Conservation (phyloP, 2,797 vertebrate genomes). For the Pantherophis alleghaniensis region DNA sequence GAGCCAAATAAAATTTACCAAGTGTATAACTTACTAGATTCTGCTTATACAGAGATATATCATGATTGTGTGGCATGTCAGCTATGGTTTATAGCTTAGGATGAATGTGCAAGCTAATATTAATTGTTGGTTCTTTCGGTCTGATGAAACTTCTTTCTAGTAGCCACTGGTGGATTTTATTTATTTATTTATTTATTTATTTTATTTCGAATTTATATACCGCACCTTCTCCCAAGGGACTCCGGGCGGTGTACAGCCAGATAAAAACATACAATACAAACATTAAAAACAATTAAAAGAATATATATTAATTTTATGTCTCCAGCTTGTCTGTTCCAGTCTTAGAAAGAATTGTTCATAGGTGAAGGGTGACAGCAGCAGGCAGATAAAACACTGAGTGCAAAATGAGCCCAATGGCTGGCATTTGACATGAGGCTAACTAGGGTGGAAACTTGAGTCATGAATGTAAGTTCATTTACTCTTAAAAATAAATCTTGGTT, state of each 20-base stretch:
- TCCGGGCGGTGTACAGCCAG: no score
- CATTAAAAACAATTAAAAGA: no score
- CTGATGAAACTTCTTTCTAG: background rate
- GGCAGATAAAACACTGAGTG: background rate
- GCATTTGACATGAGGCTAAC: background rate
- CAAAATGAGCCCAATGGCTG: background rate
- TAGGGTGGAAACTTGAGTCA: background rate
- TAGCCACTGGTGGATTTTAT: background rate
- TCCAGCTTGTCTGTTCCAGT: background rate
- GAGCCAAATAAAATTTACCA: background rate
- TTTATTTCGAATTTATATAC: no score
- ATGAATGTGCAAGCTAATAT: no score
- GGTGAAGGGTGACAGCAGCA: background rate
- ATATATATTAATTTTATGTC: background rate
- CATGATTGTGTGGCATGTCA: background rate
- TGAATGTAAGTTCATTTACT: background rate
- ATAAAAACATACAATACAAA: no score
- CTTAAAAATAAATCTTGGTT: background rate
- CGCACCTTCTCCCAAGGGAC: no score
- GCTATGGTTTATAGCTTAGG: background rate
- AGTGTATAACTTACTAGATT: background rate
- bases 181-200: background rate
- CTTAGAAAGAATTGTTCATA: background rate
- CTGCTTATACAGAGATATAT: background rate
- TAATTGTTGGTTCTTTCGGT: background rate